Evolutionary conservation across 1,140 invertebrate species (phyloP), one percentile per base, ranked within the genome.

Genomic region (Conus betulinus): DNA sequence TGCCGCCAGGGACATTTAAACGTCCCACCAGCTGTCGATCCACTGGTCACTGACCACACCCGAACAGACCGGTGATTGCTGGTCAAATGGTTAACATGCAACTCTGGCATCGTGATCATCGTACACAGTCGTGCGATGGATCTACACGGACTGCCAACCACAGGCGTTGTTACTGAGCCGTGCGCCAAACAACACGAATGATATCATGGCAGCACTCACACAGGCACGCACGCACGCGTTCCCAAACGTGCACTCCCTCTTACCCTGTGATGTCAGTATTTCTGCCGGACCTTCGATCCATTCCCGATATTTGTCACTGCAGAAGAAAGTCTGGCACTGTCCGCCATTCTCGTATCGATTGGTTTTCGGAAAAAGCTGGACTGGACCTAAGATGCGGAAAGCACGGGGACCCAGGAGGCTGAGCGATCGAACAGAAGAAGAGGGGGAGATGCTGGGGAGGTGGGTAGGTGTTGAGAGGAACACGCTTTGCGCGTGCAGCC

Each of bases 321-420:
- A 63, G 57, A 63, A 63, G 82, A 25, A n/a, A 11, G 53, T 23
- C 82, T 84, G 82, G 82, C 82, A 84, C 27, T 53, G 82, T 84
- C 82, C 82, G 82, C 82, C 82, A 84, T 84, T 84, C 82, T 84
- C 53, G 82, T 27, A 84, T 84, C 57, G 82, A 84, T 84, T 63
- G 57, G 82, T 67, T 84, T 63, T 63, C 27, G 3, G 53, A 7
- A 60, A 67, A 84, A 39, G 53, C 53, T 52, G 53, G 82, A 60
- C 53, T n/a, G 82, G 82, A 84, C 20, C 11, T 13, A 71, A 23
- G 67, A 71, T 23, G 20, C 67, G 67, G 67, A 71, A 71, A 71
- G 67, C 67, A 71, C 1, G 67, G 15, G 67, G 11, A 79, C 10
- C 7, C 5, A 6, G 51, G 27, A 52, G 78, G 27, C 27, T 79